Evolutionary conservation across 1,140 invertebrate genomes (phyloP).

Genomic region (Cecropterus lyciades): DNA sequence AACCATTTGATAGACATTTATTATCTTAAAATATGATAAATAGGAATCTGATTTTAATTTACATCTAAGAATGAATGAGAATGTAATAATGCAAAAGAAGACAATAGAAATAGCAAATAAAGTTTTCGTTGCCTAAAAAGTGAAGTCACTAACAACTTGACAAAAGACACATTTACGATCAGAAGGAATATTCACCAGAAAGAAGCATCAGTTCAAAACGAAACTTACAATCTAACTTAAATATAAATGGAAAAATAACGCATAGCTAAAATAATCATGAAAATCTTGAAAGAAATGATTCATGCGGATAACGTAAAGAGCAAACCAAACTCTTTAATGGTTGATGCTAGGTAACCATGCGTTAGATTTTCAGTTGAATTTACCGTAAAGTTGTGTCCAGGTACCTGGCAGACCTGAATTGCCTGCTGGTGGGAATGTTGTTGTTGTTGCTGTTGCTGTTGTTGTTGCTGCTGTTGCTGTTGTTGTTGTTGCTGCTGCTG

Average conservation of each 20-base stretch:
- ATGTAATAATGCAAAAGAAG: conserved; percentile 17
- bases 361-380: conserved; percentile 62
- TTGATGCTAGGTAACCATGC: conserved; percentile 44
- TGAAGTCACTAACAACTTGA: background rate
- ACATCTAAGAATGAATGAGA: conserved; percentile 1
- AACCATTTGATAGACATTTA: too few species aligned
- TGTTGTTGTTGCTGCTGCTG: conserved; percentile 57
- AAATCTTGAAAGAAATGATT: conserved; percentile 26
- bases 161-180: background rate
- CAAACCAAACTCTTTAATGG: conserved; percentile 33
- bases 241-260: conserved; percentile 32
- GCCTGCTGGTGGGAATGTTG: conserved; percentile 82
- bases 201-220: conserved; percentile 2
- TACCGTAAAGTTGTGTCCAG: conserved; percentile 80
- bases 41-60: too few species aligned
- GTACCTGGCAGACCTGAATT: conserved; percentile 83
- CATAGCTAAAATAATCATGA: conserved; percentile 31
- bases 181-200: background rate
- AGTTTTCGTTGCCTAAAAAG: background rate
- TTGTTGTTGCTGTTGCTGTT: conserved; percentile 75
- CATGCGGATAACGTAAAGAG: conserved; percentile 27
- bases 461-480: conserved; percentile 67
- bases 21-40: too few species aligned
- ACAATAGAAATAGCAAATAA: conserved; percentile 1
- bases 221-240: conserved; percentile 9